A percentile compares a stretch with the other conserved stretches of the same genome.
These are phyloP conservation scores for Torymus auratus DNA, from an alignment of 2,888 invertebrate species.

Conservation along the genomic window DNA sequence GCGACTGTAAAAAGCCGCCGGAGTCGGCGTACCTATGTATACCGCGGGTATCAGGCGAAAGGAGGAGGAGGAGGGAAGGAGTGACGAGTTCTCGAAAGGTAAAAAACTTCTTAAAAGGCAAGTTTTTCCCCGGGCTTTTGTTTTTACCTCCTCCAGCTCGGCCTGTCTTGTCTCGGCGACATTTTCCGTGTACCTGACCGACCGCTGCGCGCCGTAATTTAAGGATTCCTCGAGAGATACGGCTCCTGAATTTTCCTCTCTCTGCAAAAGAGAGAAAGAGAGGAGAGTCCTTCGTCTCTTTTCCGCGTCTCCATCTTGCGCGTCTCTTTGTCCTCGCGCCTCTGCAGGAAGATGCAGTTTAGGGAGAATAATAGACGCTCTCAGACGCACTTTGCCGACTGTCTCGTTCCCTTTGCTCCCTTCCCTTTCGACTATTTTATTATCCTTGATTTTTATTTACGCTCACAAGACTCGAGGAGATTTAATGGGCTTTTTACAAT, in stretches of 20 bases:
- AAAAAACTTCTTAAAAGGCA: slow-evolving; percentile 69
- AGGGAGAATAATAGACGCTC: slow-evolving; percentile 50
- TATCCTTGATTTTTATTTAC: slow-evolving; percentile 47
- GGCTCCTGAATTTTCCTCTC: slow-evolving; percentile 57
- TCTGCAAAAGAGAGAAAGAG: not conserved
- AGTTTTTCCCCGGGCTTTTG: slow-evolving; percentile 64
- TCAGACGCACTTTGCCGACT: not conserved
- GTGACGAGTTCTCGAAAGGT: slow-evolving; percentile 51
- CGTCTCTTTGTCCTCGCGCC: slow-evolving; percentile 53
- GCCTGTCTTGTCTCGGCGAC: slow-evolving; percentile 4
- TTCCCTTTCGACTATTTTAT: slow-evolving; percentile 35
- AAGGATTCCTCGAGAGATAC: slow-evolving; percentile 62
- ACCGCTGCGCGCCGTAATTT: slow-evolving; percentile 59
- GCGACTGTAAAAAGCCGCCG: slow-evolving; percentile 39
- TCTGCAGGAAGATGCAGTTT: slow-evolving; percentile 53
- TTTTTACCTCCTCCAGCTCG: slow-evolving; percentile 62
- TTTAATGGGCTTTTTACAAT: slow-evolving; percentile 22
- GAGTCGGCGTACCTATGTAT: not conserved
- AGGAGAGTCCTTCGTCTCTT: not conserved
- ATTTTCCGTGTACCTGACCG: not conserved
- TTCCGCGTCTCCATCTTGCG: not conserved
- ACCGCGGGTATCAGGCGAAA: no score
- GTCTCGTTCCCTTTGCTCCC: slow-evolving; percentile 22
- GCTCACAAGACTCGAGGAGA: not conserved
- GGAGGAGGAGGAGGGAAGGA: not conserved